Conservation (phyloP, 2,797 vertebrate species). For the Chiloscyllium punctatum region DNA sequence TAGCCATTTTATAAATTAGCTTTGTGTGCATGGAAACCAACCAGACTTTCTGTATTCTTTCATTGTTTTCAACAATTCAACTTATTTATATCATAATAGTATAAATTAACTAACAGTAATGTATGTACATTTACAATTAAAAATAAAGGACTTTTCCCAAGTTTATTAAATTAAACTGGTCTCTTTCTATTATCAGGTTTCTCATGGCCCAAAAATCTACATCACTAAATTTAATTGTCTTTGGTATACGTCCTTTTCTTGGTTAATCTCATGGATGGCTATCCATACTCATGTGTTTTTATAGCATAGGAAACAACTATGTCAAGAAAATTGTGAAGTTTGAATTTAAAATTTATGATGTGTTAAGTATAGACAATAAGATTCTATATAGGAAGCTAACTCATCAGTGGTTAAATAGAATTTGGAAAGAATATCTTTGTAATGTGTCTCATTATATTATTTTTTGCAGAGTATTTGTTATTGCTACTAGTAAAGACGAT, state of each 20-base stretch:
- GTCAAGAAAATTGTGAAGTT: background rate
- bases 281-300: background rate
- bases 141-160: background rate
- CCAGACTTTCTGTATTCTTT: background rate
- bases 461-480: conserved; percentile 22
- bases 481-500: background rate
- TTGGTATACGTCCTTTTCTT: background rate
- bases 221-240: background rate
- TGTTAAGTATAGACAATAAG: background rate
- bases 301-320: background rate
- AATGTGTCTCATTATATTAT: background rate
- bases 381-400: background rate
- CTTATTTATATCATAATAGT: background rate
- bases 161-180: background rate
- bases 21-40: background rate
- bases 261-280: background rate
- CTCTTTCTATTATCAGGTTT: background rate
- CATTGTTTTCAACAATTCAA: background rate
- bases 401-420: background rate
- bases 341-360: background rate
- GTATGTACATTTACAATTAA: background rate
- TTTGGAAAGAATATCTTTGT: background rate
- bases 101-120: background rate
- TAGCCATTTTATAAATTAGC: background rate
- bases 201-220: background rate